Evolutionary conservation across 2,888 invertebrate genomes (phyloP).

Genomic region (Thysanoteuthis rhombus): DNA sequence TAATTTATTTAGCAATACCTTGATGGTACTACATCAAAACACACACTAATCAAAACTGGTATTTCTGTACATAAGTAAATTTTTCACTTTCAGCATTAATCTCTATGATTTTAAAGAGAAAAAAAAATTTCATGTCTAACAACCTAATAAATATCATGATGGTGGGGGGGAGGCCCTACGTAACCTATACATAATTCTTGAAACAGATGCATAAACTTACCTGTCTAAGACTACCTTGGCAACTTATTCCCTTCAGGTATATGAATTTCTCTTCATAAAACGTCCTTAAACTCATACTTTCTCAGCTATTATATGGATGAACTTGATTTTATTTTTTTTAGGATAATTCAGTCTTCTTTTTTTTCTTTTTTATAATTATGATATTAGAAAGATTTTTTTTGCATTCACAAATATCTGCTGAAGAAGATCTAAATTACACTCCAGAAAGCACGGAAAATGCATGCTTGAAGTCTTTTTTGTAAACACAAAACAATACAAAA

Average conservation of each 20-base stretch:
- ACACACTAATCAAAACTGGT: too few species aligned
- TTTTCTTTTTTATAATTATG: background rate
- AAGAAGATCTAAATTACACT: background rate
- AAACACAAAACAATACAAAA: background rate
- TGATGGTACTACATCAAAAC: too few species aligned
- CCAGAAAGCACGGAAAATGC: background rate
- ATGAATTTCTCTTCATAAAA: background rate
- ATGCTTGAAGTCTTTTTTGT: background rate
- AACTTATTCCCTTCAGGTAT: background rate
- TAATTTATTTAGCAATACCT: too few species aligned
- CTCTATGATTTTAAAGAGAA: too few species aligned
- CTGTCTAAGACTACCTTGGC: background rate
- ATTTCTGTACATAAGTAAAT: too few species aligned
- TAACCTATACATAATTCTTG: background rate
- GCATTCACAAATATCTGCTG: background rate
- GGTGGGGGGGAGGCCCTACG: background rate
- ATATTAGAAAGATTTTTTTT: background rate
- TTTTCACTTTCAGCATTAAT: too few species aligned
- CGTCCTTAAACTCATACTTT: background rate
- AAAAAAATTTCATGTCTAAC: too few species aligned
- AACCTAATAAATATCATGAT: too few species aligned
- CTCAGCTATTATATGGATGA: background rate
- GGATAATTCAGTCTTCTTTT: background rate
- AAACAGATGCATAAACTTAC: background rate
- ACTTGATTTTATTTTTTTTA: background rate